These are phyloP conservation scores for Garrulus glandarius DNA, from an alignment of 2,797 vertebrate genomes.

Conservation along the genomic window DNA sequence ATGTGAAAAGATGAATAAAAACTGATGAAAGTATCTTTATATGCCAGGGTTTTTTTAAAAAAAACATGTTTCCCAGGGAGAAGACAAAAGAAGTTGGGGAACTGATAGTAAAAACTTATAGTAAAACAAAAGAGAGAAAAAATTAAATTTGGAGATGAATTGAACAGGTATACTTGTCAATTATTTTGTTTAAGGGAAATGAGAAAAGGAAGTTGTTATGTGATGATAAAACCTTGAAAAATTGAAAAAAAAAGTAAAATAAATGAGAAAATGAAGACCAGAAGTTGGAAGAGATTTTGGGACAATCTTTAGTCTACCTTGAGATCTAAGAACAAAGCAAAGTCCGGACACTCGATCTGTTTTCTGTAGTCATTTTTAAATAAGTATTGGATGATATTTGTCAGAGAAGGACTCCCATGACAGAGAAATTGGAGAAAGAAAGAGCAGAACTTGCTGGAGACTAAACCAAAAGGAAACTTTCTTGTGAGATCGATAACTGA, in stretches of 20 bases:
- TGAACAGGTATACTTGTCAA: not conserved
- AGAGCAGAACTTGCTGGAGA: not conserved
- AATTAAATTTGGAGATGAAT: not conserved
- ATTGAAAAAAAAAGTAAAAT: not conserved
- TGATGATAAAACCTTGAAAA: not conserved
- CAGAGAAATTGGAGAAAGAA: not conserved
- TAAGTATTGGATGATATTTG: not conserved
- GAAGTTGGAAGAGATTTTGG: not conserved
- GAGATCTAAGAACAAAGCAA: not conserved
- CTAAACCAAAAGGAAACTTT: not conserved
- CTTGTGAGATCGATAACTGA: not conserved
- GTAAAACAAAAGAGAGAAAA: not conserved
- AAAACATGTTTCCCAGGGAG: not conserved
- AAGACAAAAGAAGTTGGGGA: not conserved
- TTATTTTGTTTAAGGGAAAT: not conserved
- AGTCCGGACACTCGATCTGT: not conserved
- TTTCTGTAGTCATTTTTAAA: not conserved
- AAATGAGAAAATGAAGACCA: not conserved
- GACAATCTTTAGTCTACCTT: not conserved
- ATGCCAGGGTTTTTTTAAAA: rapidly evolving
- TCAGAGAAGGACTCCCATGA: not conserved
- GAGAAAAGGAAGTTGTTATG: not conserved
- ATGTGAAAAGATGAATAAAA: not conserved
- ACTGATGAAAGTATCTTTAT: not conserved
- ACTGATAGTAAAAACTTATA: not conserved